Conservation (phyloP, 2,797 vertebrate species). For the Argentina silus region DNA sequence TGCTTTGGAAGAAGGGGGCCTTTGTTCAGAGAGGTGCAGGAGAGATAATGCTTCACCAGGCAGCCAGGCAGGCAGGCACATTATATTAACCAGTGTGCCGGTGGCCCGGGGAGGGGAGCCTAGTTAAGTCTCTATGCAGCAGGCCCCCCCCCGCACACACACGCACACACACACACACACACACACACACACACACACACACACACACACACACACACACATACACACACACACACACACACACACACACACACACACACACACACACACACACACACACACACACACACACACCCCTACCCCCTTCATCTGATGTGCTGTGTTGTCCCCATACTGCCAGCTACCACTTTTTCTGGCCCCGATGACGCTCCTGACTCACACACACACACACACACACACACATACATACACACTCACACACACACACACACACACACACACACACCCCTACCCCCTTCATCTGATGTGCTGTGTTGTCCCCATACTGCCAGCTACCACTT, state of each 20-base stretch:
- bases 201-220: conserved; percentile 1
- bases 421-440: neutral
- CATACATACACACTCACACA: neutral
- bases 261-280: too few relatives aligned
- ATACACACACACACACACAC: neutral
- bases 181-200: too few relatives aligned
- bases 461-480: neutral
- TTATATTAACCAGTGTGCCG: conserved; percentile 84
- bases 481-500: neutral
- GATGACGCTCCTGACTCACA: neutral
- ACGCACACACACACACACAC: too few relatives aligned
- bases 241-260: too few relatives aligned
- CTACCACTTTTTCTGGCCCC: neutral
- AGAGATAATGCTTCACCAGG: conserved; percentile 83
- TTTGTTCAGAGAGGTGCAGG: conserved; percentile 86
- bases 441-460: neutral
- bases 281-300: neutral
- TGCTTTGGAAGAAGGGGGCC: conserved; percentile 84
- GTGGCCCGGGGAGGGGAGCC: conserved; percentile 69
- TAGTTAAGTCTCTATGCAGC: conserved; percentile 80
- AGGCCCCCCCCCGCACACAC: conserved; percentile 33
- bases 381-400: neutral
- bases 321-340: neutral
- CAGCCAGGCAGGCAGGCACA: conserved; percentile 75
- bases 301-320: neutral